Evolutionary conservation across 1,140 invertebrate species (phyloP), one percentile per base, ranked within the genome.

Genomic region (Sycophaga agraensis): DNA sequence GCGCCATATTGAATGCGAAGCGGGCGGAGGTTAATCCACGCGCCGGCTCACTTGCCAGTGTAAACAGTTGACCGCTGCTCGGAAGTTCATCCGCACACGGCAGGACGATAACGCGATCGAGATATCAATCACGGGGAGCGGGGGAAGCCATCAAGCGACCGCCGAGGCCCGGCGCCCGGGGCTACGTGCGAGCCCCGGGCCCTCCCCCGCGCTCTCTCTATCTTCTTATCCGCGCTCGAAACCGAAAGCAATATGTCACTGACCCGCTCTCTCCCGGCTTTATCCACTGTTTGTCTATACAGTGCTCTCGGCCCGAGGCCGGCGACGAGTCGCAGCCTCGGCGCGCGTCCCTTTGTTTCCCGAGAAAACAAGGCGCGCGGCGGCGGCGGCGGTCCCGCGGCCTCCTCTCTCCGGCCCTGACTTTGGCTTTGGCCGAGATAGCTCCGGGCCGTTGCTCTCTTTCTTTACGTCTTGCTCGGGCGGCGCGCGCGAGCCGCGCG

Each of bases 351-450:
- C 61, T 68, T 70, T 69, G 66, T 71, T 66, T 63, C 59, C 48
- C 9, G 21, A 51, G 58, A 63, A 63, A 66, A 65, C 65, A 59
- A 48, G 12, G 63, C 43, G 48, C 64, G 54, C 54, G 16, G 53
- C 49, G n/a, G n/a, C n/a, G n/a, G n/a, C n/a, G n/a, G n/a, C n/a
- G n/a, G n/a, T n/a, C n/a, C n/a, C n/a, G n/a, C n/a, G n/a, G n/a
- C n/a, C n/a, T n/a, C n/a, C n/a, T n/a, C n/a, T 59, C 43, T 50
- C n/a, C 48, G 35, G 14, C 60, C 66, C 57, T 68, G 70, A 71
- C 72, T 75, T 70, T 70, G 71, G 64, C 67, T 70, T 67, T 66
- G 66, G 66, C 66, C 68, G 65, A 58, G 57, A 35, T 59, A 53
- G 58, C 42, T 24, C 37, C 50, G 39, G 40, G 57, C 57, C 6